phyloP scores from a whole-genome alignment of 2,797 vertebrate genomes.

The Echiichthys vipera region DNA sequence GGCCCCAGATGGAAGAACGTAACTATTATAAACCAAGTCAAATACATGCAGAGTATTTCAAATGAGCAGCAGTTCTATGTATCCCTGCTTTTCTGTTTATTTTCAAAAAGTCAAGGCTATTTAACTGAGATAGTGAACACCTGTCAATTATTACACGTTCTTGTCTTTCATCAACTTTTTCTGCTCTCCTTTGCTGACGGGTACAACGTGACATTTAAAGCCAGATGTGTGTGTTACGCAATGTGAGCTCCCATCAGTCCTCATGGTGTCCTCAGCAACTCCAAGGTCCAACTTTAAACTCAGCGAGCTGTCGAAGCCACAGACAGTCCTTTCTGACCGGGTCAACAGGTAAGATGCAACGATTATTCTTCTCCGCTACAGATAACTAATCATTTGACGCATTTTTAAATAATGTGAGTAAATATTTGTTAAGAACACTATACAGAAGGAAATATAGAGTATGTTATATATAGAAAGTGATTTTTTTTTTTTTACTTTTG shows the following conservation, averaged over 20 bases:
- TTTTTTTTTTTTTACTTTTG: background rate
- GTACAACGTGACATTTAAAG: constrained; percentile 60
- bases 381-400: background rate
- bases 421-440: background rate
- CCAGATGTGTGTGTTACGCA: constrained; percentile 64
- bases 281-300: constrained; percentile 80
- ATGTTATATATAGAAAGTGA: background rate
- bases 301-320: constrained; percentile 42
- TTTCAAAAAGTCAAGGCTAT: constrained; percentile 7
- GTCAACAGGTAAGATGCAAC: constrained; percentile 77
- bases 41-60: background rate
- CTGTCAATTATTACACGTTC: constrained; percentile 81
- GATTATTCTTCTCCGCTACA: background rate
- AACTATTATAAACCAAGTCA: background rate
- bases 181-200: constrained; percentile 45
- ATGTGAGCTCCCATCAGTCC: constrained; percentile 37
- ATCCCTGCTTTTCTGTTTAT: background rate
- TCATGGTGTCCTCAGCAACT: constrained; percentile 37
- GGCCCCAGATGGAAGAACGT: background rate
- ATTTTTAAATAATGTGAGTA: background rate
- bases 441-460: background rate
- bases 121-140: background rate
- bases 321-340: constrained; percentile 45
- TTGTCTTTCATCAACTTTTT: constrained; percentile 13
- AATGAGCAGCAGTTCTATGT: background rate